Base-by-base conservation (phyloP, 2,113 vertebrate species). In the Pithys albifrons region DNA sequence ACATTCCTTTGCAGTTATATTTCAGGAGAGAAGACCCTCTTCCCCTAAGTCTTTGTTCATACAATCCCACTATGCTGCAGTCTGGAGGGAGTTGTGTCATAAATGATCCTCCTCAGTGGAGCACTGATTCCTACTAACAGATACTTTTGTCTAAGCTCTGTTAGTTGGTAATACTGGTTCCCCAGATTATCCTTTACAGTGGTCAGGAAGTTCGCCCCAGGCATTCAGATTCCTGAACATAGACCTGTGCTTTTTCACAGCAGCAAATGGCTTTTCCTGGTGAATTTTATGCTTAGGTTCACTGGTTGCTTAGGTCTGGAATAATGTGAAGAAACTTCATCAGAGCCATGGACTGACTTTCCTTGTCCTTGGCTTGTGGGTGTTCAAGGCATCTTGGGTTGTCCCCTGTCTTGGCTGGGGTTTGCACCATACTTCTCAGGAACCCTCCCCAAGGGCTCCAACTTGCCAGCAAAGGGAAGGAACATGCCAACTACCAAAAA, bases 331-430 rank as follows among this genome's bases (percentile, higher is more conserved):
- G 58, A 55, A 87, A 31, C 4, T 66, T 51, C 15, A 29, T 65
- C 37, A 54, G 7, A 86, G 8, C 24, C 0, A 0, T 20, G 15
- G n/a, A 9, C 15, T 57, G 33, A 22, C 48, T 82, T 84, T 77
- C 41, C 17, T 85, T 7, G 39, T 55, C 27, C 62, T 89, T 79
- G 69, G 22, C 20, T 72, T 89, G 31, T 62, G 45, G 48, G 8
- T 52, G 14, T 45, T 52, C 25, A 81, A 51, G 24, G 18, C 19
- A 57, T 59, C 27, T 81, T 0, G 0, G 4, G 20, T 33, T 64
- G 23, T 71, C 14, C 19, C 13, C 29, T 43, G 15, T 25, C 18
- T 24, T 89, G 37, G 12, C 31, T 62, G 57, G n/a, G 6, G 7
- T 83, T 80, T 62, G 28, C 4, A 9, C 24, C 5, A 1, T n/a